Base-by-base conservation (phyloP, 2,888 invertebrate species). In the Polymixis lichenea region DNA sequence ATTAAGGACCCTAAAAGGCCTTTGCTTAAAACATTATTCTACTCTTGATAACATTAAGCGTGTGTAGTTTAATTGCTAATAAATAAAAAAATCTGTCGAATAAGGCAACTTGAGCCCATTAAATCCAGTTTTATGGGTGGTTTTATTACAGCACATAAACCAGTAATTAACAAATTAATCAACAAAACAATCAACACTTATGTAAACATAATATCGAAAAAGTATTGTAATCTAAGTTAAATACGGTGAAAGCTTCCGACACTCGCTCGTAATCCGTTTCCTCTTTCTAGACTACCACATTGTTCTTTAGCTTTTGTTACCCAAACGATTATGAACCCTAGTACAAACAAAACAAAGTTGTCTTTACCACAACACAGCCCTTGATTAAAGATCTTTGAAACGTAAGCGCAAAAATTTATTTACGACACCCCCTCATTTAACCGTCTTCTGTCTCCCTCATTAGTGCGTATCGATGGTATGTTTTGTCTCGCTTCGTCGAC, bases 401-500 rank as follows among this genome's bases (percentile, higher is more conserved):
- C 91, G 90, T 92, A 91, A 92, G 91, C 89, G 89, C 90, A 91
- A 92, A 94, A 94, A 94, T 93, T 89, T 94, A 95, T 94, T 95
- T 94, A 94, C 93, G 93, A 94, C 94, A 94, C 94, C 94, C 95
- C 92, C 94, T 94, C 92, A 93, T 94, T 95, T 94, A 93, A 92
- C 90, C 88, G 85, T 91, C 84, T 90, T 87, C 86, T 87, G 84
- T 94, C 94, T 89, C 92, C 85, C 88, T 94, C 92, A 82, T 83
- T 84, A 79, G 74, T 87, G 80, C 75, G 75, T 84, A 87, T 83
- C 83, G 70, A 73, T 83, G 76, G 70, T 74, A 88, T 87, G 83
- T 80, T 89, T 87, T 90, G 90, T 93, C 93, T 88, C 91, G 85
- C 71, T 93, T 90, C 78, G 76, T 74, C 89, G 89, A 86, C 90